These are phyloP conservation scores for Elaeidobius kamerunicus DNA, from an alignment of 2,888 invertebrate genomes.

Conservation along the genomic window DNA sequence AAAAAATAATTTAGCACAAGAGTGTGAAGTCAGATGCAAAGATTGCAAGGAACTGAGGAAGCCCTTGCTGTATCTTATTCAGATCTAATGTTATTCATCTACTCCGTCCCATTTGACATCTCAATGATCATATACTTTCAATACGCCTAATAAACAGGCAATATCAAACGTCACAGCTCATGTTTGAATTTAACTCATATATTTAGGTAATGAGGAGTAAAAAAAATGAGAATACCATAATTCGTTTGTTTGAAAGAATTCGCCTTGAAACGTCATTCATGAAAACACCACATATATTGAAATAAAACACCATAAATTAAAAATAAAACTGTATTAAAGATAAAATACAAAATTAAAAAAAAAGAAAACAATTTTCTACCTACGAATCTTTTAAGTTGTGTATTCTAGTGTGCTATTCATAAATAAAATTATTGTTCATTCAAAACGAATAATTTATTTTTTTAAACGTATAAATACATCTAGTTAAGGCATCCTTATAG, in stretches of 20 bases:
- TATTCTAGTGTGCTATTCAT: constrained; percentile 46
- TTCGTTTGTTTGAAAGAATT: too few species aligned
- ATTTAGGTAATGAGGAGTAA: background rate
- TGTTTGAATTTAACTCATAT: too few species aligned
- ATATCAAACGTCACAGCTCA: too few species aligned
- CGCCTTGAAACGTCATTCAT: background rate
- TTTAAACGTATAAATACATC: constrained; percentile 22
- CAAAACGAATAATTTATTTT: constrained; percentile 22
- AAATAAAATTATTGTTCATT: constrained; percentile 43
- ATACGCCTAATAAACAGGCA: too few species aligned
- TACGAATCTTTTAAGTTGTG: constrained; percentile 41
- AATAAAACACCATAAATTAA: constrained; percentile 33
- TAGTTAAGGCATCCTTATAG: constrained; percentile 27
- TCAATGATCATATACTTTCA: too few species aligned
- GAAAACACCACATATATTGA: background rate
- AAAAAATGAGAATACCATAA: too few species aligned
- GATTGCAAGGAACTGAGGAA: too few species aligned
- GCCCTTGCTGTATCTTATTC: too few species aligned
- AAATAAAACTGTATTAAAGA: constrained; percentile 50
- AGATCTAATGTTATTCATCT: too few species aligned
- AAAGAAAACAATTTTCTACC: constrained; percentile 44
- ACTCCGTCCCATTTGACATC: too few species aligned
- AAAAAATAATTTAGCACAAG: too few species aligned
- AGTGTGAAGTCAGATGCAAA: too few species aligned
- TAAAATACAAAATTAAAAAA: constrained; percentile 49